phyloP scores from a whole-genome alignment of 2,888 invertebrate genomes.

The Aethes cnicana region DNA sequence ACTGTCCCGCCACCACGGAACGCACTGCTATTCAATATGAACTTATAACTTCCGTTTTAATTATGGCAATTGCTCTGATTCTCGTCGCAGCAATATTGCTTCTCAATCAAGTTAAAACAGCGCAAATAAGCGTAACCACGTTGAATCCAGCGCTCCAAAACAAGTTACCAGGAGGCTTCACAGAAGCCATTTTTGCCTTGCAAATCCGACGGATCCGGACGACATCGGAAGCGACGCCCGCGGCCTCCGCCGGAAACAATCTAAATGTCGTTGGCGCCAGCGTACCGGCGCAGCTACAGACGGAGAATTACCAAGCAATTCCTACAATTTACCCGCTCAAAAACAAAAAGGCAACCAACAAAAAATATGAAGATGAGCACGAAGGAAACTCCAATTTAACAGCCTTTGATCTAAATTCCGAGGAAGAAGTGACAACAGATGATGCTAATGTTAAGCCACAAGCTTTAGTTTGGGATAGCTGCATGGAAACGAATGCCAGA shows the following conservation, averaged over 20 bases:
- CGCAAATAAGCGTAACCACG: constrained; percentile 47
- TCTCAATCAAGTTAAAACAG: constrained; percentile 49
- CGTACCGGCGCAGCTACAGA: constrained; percentile 45
- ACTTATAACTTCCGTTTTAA: constrained; percentile 32
- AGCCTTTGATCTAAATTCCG: constrained; percentile 41
- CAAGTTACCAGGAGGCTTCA: constrained; percentile 44
- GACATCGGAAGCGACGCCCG: constrained; percentile 65
- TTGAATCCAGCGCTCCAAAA: constrained; percentile 48
- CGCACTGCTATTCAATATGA: constrained; percentile 36
- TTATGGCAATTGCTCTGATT: constrained; percentile 57
- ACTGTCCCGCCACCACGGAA: constrained; percentile 47
- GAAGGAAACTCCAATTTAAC: constrained; percentile 51
- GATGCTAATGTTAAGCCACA: constrained; percentile 42
- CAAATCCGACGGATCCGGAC: constrained; percentile 63
- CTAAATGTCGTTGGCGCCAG: constrained; percentile 57
- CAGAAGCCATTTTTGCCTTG: constrained; percentile 54
- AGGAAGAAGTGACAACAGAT: constrained; percentile 33
- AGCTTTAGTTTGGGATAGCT: constrained; percentile 66
- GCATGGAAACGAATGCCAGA: constrained; percentile 57
- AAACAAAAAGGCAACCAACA: constrained; percentile 48
- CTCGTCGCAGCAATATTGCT: constrained; percentile 49
- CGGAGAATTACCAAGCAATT: constrained; percentile 70
- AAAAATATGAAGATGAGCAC: constrained; percentile 49
- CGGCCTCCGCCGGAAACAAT: constrained; percentile 71
- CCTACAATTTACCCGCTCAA: constrained; percentile 56